Percentiles rank a stretch among this genome's conserved stretches.
These are phyloP conservation scores for Maniola hyperantus DNA, from an alignment of 2,888 invertebrate genomes.

Conservation along the genomic window DNA sequence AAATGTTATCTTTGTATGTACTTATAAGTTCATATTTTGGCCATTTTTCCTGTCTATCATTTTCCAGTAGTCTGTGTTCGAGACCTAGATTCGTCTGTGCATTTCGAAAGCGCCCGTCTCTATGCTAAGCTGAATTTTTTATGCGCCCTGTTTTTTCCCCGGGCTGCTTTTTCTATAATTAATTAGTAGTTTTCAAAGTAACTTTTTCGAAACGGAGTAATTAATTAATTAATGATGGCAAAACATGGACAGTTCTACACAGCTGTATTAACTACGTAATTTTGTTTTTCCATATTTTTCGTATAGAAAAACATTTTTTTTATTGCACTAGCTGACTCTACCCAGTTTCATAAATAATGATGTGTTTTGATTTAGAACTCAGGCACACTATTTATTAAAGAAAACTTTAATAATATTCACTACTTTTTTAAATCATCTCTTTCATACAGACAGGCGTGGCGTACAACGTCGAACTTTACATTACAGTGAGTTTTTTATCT, in stretches of 20 bases:
- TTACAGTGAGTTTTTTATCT: no score
- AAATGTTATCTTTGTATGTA: no score
- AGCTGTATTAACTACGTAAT: neutral
- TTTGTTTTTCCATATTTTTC: neutral
- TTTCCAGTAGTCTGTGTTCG: constrained; percentile 19
- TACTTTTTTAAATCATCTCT: no score
- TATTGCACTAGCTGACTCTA: no score
- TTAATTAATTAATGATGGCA: constrained; percentile 15
- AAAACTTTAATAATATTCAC: no score
- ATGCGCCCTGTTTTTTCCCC: constrained; percentile 38
- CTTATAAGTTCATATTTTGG: no score
- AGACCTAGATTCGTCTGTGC: constrained; percentile 44
- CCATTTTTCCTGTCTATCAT: neutral
- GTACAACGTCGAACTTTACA: no score
- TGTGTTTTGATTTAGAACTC: no score
- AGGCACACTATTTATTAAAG: no score
- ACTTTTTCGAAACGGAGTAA: constrained; percentile 12
- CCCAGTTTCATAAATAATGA: no score
- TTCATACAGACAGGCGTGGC: no score
- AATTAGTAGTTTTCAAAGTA: constrained; percentile 29
- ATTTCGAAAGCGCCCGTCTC: constrained; percentile 38
- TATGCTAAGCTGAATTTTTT: constrained; percentile 44
- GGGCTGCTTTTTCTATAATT: constrained; percentile 25
- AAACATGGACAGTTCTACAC: neutral
- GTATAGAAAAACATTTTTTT: no score